Conservation (phyloP, 2,888 invertebrate genomes). For the Conistra vaccinii region DNA sequence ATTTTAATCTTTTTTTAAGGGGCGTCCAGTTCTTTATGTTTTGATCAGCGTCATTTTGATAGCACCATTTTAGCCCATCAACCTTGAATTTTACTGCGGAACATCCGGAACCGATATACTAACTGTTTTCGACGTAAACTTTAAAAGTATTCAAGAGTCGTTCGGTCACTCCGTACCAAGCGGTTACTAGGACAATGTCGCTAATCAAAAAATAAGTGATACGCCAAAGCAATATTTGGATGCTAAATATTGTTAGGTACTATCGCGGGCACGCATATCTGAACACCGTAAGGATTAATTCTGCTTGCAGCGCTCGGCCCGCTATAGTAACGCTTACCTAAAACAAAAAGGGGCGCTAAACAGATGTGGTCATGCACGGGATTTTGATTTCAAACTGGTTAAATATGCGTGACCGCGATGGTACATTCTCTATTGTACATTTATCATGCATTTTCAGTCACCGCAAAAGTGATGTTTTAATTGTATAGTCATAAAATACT, state of each 20-base stretch:
- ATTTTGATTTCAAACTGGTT: no score
- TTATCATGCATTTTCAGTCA: constrained; percentile 55
- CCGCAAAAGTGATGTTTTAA: constrained; percentile 36
- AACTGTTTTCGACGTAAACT: neutral
- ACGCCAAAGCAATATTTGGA: constrained; percentile 44
- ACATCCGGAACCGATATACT: constrained; percentile 13
- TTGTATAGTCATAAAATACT: constrained; percentile 33
- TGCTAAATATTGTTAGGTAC: constrained; percentile 37
- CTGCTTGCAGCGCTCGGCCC: no score
- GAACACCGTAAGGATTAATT: no score
- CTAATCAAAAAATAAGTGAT: constrained; percentile 40
- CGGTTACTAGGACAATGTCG: constrained; percentile 12
- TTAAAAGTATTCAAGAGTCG: neutral
- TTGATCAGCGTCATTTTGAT: constrained; percentile 36
- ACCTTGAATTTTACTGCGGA: constrained; percentile 1
- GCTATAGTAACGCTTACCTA: no score
- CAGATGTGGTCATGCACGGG: no score
- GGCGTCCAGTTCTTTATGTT: constrained; percentile 23
- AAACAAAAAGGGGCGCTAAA: no score
- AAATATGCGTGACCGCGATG: no score
- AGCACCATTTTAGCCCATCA: neutral
- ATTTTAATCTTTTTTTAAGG: constrained; percentile 21
- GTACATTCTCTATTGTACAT: constrained; percentile 34
- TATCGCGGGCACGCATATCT: no score
- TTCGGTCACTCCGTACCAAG: neutral